Evolutionary conservation across 1,140 invertebrate species (phyloP), one percentile per base, ranked within the genome.

Genomic region (Halesus radiatus): DNA sequence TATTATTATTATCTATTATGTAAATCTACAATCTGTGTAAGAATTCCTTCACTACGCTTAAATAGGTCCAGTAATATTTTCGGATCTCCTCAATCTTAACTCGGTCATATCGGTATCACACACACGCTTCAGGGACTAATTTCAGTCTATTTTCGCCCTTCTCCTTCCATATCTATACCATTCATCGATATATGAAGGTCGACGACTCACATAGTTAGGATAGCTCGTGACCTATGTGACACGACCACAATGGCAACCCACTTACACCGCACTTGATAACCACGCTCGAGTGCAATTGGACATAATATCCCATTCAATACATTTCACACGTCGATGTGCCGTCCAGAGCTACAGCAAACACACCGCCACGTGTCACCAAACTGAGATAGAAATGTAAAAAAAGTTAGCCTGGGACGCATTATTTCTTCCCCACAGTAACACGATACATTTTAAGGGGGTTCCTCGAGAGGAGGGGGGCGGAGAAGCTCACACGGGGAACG

Each of bases 331-430:
- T 64, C 62, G 16, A 16, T 64, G 26, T 32, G 26, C 22, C 26
- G 23, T 60, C 23, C 7, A 60, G 18, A 60, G 56, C 62, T 13
- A 64, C 22, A 16, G 26, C 22, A 64, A 20, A 32, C 66, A 23
- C 32, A 20, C n/a, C 45, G 66, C 37, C 66, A 70, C 66, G 66
- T 70, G 66, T 70, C 66, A 70, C 16, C 8, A 20, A 64, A 64
- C 6, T 23, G 23, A 64, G 15, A 64, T 29, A 70, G 20, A 70
- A 20, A 50, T 32, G n/a, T 20, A n/a, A 7, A 70, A 70, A 50
- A 70, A 23, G 60, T 64, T 64, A 22, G 5, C 15, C 18, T 23
- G 60, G 60, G 23, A 64, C 37, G 62, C 22, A 66, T 66, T 66
- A 66, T 66, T 66, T 70, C 66, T 10, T 5, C 66, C 66, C 22